Evolutionary conservation across 2,797 vertebrate genomes (phyloP).

Genomic region (Silurus lanzhouensis): DNA sequence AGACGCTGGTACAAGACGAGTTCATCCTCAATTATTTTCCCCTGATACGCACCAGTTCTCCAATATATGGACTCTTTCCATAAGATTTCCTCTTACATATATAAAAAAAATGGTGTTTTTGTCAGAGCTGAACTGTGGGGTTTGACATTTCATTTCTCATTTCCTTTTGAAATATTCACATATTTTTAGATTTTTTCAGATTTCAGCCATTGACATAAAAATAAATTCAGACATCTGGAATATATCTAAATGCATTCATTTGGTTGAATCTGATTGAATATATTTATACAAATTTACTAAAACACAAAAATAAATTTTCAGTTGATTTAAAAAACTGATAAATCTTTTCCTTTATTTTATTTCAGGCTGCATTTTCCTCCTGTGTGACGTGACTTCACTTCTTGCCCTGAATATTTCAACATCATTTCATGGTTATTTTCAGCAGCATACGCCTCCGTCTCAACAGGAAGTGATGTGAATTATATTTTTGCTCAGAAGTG

Average conservation of each 20-base stretch:
- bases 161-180: not conserved
- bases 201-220: not conserved
- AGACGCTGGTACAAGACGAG: not conserved
- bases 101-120: too few species aligned
- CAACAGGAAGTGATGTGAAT: slow-evolving; percentile 8
- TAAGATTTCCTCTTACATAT: too few species aligned
- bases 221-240: not conserved
- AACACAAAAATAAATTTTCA: not conserved
- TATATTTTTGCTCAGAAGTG: not conserved
- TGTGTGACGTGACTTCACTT: slow-evolving; percentile 1
- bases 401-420: slow-evolving; percentile 9
- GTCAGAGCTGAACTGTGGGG: not conserved
- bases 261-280: not conserved
- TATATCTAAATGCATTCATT: not conserved
- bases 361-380: not conserved
- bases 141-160: not conserved
- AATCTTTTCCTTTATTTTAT: not conserved
- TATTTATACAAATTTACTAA: not conserved
- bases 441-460: not conserved
- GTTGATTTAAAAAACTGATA: not conserved
- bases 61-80: not conserved
- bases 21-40: not conserved
- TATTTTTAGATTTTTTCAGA: not conserved
- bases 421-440: slow-evolving; percentile 11
- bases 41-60: not conserved